Conservation (phyloP, 2,113 vertebrate genomes). For the Corvus cornix region DNA sequence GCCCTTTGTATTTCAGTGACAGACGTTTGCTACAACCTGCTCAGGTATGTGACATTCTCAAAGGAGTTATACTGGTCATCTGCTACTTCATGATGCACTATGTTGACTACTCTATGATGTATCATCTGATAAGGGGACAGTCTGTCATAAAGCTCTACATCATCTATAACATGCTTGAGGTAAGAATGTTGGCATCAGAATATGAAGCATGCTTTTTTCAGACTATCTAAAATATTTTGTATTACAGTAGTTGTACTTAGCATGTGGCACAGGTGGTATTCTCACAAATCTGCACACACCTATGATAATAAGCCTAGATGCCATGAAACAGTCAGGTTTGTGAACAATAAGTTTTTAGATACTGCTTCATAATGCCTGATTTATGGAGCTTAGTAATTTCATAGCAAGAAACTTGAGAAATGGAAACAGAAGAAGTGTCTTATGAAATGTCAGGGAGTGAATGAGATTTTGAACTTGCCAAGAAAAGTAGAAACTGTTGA, state of each 20-base stretch:
- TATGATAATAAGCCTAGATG: background rate
- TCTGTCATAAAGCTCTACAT: conserved; percentile 99
- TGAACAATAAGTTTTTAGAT: background rate
- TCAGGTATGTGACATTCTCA: conserved; percentile 96
- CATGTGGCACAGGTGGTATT: background rate
- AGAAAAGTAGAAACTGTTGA: background rate
- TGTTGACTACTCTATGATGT: conserved; percentile 99
- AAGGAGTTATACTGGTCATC: conserved; percentile 91
- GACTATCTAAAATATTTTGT: background rate
- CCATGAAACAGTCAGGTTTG: background rate
- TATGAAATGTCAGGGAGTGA: background rate
- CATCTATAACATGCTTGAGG: conserved; percentile 99
- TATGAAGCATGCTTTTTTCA: background rate
- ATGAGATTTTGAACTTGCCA: background rate
- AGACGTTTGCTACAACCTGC: conserved; percentile 93
- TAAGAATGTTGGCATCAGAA: conserved; percentile 53
- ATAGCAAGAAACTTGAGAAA: background rate
- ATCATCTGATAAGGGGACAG: conserved; percentile 96
- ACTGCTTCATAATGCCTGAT: background rate
- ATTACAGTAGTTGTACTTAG: background rate
- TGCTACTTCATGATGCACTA: conserved; percentile 98
- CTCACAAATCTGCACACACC: background rate
- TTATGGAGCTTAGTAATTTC: background rate
- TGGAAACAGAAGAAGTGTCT: background rate
- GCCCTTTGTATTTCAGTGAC: conserved; percentile 77